phyloP scores from a whole-genome alignment of 2,113 vertebrate species.

The Coptodon rendalli region DNA sequence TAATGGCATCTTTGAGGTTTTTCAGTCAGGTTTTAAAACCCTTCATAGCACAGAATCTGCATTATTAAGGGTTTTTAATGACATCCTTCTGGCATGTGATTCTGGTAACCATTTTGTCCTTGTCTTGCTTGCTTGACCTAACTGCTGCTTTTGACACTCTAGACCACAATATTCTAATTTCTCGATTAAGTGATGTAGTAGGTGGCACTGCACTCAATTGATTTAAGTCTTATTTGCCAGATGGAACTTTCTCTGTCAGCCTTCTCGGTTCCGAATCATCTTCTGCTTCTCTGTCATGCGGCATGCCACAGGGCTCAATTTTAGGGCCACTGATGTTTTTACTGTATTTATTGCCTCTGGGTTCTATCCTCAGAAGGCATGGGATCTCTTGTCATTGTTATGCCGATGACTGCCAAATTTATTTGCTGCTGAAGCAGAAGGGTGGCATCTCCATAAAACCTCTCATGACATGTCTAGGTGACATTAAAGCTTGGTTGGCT shows the following conservation, averaged over 20 bases:
- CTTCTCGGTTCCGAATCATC: no score
- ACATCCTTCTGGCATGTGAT: neutral
- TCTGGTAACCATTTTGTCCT: fast-evolving
- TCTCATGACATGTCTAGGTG: fast-evolving
- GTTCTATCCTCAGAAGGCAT: neutral
- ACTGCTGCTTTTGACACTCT: neutral
- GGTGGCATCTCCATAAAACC: no score
- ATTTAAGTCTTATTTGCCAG: fast-evolving
- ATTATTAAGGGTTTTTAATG: neutral
- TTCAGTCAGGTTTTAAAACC: fast-evolving
- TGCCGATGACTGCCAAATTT: fast-evolving
- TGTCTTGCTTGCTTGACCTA: neutral
- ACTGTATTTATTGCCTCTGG: no score
- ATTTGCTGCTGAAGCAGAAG: no score
- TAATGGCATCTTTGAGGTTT: neutral
- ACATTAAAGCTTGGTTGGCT: no score
- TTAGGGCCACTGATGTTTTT: no score
- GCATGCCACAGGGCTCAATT: neutral
- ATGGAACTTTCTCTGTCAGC: fast-evolving
- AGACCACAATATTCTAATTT: no score
- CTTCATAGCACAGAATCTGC: neutral
- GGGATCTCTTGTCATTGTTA: no score
- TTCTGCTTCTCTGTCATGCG: neutral
- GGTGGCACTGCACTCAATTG: fast-evolving
- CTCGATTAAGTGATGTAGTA: fast-evolving